Evolutionary conservation across 2,797 vertebrate species (phyloP), one percentile per base, ranked within the genome.

Genomic region (Varecia variegata): DNA sequence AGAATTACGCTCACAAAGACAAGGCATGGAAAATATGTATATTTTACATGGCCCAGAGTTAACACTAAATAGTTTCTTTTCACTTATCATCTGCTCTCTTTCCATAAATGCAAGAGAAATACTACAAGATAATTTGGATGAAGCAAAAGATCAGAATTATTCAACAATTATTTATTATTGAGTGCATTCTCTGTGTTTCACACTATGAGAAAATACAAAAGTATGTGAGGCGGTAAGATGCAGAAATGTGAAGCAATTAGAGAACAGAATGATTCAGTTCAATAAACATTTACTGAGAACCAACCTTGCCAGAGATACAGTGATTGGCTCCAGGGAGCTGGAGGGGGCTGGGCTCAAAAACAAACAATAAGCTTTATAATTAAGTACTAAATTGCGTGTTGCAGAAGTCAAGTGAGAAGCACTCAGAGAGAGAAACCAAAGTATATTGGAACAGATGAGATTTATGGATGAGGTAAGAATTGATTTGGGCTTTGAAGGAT

Each of bases 281-380:
- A 95, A 94, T 93, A 94, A 91, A 88, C 96, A 94, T 94, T 73
- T 93, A 88, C 32, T 87, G 86, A 95, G 62, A 95, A 50, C 30
- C 89, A 97, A 30, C 82, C 89, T 95, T 93, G 73, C 62, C 76
- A 71, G 45, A 77, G 84, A 74, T 87, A 40, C 32, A 14, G 45
- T 45, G 96, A 96, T 93, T 86, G 84, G 85, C 88, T 97, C 58
- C 38, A 73, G 85, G 73, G 38, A 85, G 20, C 0, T 5, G 38
- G 81, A 35, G 43, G 40, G 10, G 65, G 40, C 17, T n/a, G 43
- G 74, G 65, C 94, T 97, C 74, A 85, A 94, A 93, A 88, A 74
- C 77, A 97, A 95, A 92, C 95, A 96, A 52, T 93, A 87, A 88
- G 86, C 94, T 89, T 92, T 80, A 91, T 91, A 95, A 97, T 96